Evolutionary conservation across 2,113 vertebrate genomes (phyloP).

Genomic region (Crocuta crocuta): DNA sequence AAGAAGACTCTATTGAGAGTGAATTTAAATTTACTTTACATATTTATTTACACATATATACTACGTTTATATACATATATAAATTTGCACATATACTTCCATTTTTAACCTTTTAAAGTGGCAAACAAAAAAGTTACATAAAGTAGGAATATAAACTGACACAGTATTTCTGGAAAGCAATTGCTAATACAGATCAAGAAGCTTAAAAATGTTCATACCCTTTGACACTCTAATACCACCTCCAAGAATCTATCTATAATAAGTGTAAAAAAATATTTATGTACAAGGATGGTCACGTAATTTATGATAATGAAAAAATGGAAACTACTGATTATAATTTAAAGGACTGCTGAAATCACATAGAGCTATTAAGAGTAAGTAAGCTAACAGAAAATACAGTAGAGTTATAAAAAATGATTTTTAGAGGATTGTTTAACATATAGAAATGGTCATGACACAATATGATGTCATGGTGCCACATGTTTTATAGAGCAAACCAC

Average conservation of each 20-base stretch:
- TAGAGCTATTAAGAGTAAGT: background rate
- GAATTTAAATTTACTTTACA: background rate
- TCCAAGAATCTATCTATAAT: background rate
- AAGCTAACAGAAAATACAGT: background rate
- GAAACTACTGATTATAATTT: background rate
- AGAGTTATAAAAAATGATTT: background rate
- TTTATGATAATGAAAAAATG: background rate
- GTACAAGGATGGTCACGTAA: background rate
- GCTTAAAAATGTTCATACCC: background rate
- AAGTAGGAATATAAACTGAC: background rate
- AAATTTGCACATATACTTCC: background rate
- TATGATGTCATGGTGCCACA: background rate
- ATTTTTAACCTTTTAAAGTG: slow-evolving; percentile 29
- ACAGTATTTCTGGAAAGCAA: background rate
- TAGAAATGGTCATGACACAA: background rate
- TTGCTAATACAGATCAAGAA: background rate
- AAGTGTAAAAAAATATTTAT: background rate
- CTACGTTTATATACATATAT: background rate
- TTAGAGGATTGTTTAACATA: background rate
- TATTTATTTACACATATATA: background rate
- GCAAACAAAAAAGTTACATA: slow-evolving; percentile 35
- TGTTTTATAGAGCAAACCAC: background rate
- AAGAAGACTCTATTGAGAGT: background rate
- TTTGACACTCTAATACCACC: background rate
- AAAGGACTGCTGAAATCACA: background rate